Percentiles rank a stretch among this genome's conserved stretches.
phyloP scores from a whole-genome alignment of 2,797 vertebrate species.

The Sphenodon punctatus region DNA sequence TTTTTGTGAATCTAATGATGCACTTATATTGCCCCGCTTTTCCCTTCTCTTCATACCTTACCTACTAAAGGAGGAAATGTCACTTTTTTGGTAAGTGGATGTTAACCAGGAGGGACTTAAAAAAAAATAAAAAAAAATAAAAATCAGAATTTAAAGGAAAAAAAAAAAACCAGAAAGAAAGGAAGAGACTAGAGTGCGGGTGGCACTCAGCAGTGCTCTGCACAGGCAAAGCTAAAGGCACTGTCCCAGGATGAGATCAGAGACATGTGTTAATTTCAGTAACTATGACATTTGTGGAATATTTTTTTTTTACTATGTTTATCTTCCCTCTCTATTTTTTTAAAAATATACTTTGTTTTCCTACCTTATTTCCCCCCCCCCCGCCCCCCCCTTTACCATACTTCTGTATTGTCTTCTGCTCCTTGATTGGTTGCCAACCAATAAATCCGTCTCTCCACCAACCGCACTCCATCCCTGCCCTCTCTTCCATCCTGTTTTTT shows the following conservation, averaged over 20 bases:
- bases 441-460: not conserved
- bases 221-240: constrained; percentile 90
- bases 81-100: constrained; percentile 99
- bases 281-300: constrained; percentile 96
- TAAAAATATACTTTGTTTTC: not conserved
- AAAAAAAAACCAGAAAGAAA: constrained; percentile 73
- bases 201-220: constrained; percentile 96
- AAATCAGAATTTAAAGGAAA: constrained; percentile 81
- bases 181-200: constrained; percentile 89
- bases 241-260: constrained; percentile 81
- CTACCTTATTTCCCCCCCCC: constrained; percentile 33
- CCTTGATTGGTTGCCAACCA: constrained; percentile 35
- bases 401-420: constrained; percentile 79
- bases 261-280: constrained; percentile 94
- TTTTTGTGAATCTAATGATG: constrained; percentile 99
- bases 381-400: constrained; percentile 51
- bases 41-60: constrained; percentile 99
- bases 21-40: constrained; percentile 99
- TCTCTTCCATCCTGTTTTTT: not conserved
- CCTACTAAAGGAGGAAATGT: constrained; percentile 99
- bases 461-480: too few species aligned
- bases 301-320: constrained; percentile 71
- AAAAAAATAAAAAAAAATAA: constrained; percentile 60
- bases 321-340: not conserved
- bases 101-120: constrained; percentile 99